phyloP scores from a whole-genome alignment of 2,113 vertebrate genomes.

The Sander lucioperca region DNA sequence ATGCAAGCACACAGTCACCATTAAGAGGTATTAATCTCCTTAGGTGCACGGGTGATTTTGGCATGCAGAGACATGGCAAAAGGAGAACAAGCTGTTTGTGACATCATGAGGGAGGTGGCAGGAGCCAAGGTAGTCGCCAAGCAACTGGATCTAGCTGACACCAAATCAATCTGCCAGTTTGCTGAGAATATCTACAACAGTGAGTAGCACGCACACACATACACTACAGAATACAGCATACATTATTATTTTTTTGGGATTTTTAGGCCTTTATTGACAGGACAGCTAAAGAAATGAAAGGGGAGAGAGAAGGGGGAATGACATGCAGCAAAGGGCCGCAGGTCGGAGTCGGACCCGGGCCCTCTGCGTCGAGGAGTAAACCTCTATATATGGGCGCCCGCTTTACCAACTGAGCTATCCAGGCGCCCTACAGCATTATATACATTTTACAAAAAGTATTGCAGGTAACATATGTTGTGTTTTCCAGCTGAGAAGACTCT shows the following conservation, averaged over 20 bases:
- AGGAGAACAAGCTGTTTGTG: constrained; percentile 75
- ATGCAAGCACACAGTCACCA: neutral
- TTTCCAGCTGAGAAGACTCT: constrained; percentile 79
- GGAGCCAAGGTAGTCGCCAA: constrained; percentile 73
- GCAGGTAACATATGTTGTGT: constrained; percentile 12
- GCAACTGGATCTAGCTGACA: constrained; percentile 83
- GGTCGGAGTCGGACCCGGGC: too few species aligned
- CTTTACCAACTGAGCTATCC: too few species aligned
- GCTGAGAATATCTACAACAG: constrained; percentile 82
- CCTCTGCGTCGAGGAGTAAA: too few species aligned
- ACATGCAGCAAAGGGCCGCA: too few species aligned
- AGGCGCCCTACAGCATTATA: neutral
- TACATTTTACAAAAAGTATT: neutral
- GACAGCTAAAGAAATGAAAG: too few species aligned
- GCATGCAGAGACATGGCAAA: constrained; percentile 80
- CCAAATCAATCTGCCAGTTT: constrained; percentile 83
- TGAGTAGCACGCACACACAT: constrained; percentile 48
- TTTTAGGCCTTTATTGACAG: too few species aligned
- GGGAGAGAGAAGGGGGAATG: too few species aligned
- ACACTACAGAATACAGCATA: neutral
- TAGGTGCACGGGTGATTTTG: constrained; percentile 82
- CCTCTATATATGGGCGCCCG: too few species aligned
- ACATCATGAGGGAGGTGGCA: constrained; percentile 75
- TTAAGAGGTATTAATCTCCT: neutral
- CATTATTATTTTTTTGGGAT: too few species aligned